Conservation (phyloP, 2,888 invertebrate genomes). For the Ornithoptera alexandrae region DNA sequence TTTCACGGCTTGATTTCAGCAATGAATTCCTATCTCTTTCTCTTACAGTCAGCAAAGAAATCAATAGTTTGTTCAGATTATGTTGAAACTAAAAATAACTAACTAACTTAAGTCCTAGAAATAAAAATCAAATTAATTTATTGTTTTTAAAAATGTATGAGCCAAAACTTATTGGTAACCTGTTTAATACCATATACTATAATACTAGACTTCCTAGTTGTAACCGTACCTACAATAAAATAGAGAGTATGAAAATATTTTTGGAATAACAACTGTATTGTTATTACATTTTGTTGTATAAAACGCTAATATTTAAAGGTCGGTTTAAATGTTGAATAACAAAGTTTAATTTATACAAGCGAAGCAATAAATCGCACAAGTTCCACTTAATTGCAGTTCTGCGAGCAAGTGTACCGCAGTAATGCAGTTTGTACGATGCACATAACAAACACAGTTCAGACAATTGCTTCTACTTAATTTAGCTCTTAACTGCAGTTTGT, state of each 20-base stretch:
- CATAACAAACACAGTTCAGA: constrained; percentile 33
- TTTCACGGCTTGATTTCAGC: no score
- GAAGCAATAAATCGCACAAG: constrained; percentile 11
- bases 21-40: no score
- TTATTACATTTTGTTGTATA: neutral
- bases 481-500: constrained; percentile 46
- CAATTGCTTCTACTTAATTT: constrained; percentile 52
- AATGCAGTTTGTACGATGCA: constrained; percentile 15
- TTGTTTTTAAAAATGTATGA: no score
- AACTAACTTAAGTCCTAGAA: no score
- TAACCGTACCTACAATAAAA: no score
- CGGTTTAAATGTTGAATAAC: constrained; percentile 3
- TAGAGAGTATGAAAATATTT: neutral
- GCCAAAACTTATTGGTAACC: no score
- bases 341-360: constrained; percentile 8
- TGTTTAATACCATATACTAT: no score
- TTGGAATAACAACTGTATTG: neutral
- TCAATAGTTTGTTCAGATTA: no score
- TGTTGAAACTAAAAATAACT: no score
- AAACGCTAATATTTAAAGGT: neutral
- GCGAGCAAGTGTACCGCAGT: constrained; percentile 5
- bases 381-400: constrained; percentile 15
- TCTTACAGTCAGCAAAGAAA: no score
- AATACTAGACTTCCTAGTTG: no score
- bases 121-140: no score